Evolutionary conservation across 2,888 invertebrate genomes (phyloP).

Genomic region (Diadromus collaris): DNA sequence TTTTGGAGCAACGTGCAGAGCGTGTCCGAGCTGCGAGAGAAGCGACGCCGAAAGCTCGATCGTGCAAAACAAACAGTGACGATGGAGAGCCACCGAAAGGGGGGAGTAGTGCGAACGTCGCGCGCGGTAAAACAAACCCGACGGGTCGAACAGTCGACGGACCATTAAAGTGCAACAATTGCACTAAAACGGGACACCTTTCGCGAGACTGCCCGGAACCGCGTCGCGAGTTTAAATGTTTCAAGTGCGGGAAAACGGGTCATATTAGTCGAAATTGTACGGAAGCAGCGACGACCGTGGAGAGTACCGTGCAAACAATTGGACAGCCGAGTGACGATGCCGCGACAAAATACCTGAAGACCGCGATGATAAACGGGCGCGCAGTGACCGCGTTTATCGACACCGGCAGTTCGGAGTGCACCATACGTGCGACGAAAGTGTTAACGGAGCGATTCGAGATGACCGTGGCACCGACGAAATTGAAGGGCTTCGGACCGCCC

Average conservation of each 20-base stretch:
- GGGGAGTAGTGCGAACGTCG: neutral
- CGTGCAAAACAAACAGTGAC: neutral
- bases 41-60: neutral
- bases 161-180: neutral
- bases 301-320: neutral
- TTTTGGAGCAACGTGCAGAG: neutral
- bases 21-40: neutral
- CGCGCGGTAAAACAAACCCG: neutral
- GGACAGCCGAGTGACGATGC: neutral
- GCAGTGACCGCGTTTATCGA: conserved; percentile 42
- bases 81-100: neutral
- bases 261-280: conserved; percentile 1
- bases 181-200: conserved; percentile 7
- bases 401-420: conserved; percentile 48
- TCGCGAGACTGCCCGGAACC: conserved; percentile 18
- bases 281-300: neutral
- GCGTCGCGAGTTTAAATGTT: neutral
- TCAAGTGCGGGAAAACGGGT: neutral
- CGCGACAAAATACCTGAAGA: conserved; percentile 43
- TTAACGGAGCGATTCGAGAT: neutral
- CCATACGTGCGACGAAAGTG: conserved; percentile 28
- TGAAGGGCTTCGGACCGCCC: conserved; percentile 15
- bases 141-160: neutral
- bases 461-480: neutral
- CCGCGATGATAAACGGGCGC: conserved; percentile 19